Conservation (phyloP, 2,797 vertebrate species). For the Bothrops alternatus region DNA sequence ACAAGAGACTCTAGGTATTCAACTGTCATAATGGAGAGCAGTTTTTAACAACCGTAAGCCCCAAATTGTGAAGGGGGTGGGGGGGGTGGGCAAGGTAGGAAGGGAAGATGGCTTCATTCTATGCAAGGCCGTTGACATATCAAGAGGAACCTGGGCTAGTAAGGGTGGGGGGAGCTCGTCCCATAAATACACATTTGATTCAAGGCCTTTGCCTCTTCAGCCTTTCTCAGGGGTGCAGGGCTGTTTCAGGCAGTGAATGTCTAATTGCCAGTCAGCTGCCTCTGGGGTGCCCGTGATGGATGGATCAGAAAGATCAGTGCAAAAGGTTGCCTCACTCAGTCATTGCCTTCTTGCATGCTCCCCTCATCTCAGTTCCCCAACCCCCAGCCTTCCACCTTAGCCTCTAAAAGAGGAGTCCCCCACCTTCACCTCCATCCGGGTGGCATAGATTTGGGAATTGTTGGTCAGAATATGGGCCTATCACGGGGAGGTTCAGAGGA, state of each 20-base stretch:
- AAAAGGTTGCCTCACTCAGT: constrained; percentile 45
- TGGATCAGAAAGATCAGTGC: constrained; percentile 50
- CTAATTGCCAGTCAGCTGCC: constrained; percentile 56
- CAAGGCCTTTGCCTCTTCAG: constrained; percentile 67
- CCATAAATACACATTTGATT: constrained; percentile 71
- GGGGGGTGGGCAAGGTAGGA: neutral
- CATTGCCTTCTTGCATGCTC: constrained; percentile 2
- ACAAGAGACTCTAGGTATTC: neutral
- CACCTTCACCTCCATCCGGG: neutral
- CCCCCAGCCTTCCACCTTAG: neutral
- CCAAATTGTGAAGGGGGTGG: neutral
- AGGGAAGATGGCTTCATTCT: neutral
- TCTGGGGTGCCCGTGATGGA: constrained; percentile 62
- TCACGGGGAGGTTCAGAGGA: constrained; percentile 20
- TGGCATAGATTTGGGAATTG: constrained; percentile 10
- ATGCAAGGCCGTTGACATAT: neutral
- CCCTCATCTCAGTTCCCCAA: constrained; percentile 5
- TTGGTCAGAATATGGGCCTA: constrained; percentile 22
- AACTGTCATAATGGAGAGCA: neutral
- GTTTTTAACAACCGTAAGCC: neutral
- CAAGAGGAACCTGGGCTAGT: neutral
- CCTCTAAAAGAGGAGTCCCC: neutral
- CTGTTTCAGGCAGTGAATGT: constrained; percentile 45
- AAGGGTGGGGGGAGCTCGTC: neutral
- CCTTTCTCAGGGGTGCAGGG: constrained; percentile 48